A percentile compares a stretch with the other conserved stretches of the same genome.
Evolutionary conservation across 2,797 vertebrate species (phyloP).

Genomic region (Huso huso): DNA sequence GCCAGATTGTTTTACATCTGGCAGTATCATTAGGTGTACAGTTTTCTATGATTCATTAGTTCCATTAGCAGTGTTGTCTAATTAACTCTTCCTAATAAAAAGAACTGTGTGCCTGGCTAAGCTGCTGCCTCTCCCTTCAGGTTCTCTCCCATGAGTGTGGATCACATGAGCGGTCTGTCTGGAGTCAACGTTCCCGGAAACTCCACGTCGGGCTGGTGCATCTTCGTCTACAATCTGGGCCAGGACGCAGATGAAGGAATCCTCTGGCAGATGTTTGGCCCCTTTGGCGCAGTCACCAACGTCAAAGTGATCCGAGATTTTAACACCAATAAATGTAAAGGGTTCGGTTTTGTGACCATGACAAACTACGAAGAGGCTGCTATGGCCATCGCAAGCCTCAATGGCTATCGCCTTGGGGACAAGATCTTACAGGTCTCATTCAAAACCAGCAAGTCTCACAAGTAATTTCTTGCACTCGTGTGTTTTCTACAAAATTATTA

Average conservation of each 20-base stretch:
- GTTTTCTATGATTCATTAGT: too few relatives aligned
- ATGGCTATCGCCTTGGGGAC: slow-evolving; percentile 96
- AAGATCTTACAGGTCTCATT: slow-evolving; percentile 99
- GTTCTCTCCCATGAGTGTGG: slow-evolving; percentile 97
- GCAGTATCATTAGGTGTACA: too few relatives aligned
- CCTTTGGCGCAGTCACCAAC: slow-evolving; percentile 95
- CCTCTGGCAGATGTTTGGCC: slow-evolving; percentile 99
- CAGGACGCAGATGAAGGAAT: slow-evolving; percentile 96
- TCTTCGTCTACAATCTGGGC: slow-evolving; percentile 98
- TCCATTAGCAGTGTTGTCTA: too few relatives aligned
- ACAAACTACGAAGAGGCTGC: slow-evolving; percentile 99
- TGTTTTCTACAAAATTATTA: slow-evolving; percentile 31
- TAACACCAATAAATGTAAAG: slow-evolving; percentile 99
- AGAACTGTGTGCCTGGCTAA: background rate
- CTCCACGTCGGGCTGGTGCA: slow-evolving; percentile 91
- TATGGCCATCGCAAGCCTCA: slow-evolving; percentile 97
- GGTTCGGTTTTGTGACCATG: slow-evolving; percentile 99
- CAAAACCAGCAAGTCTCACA: slow-evolving; percentile 99
- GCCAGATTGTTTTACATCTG: too few relatives aligned
- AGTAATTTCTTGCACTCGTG: slow-evolving; percentile 70
- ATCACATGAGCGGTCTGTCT: slow-evolving; percentile 92
- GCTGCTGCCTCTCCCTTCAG: slow-evolving; percentile 41
- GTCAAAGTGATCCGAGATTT: slow-evolving; percentile 98
- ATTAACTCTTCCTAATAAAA: too few relatives aligned
- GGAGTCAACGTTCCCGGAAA: slow-evolving; percentile 80